Evolutionary conservation across 2,888 invertebrate genomes (phyloP), one percentile per base, ranked within the genome.

Genomic region (Sphinx pinastri): DNA sequence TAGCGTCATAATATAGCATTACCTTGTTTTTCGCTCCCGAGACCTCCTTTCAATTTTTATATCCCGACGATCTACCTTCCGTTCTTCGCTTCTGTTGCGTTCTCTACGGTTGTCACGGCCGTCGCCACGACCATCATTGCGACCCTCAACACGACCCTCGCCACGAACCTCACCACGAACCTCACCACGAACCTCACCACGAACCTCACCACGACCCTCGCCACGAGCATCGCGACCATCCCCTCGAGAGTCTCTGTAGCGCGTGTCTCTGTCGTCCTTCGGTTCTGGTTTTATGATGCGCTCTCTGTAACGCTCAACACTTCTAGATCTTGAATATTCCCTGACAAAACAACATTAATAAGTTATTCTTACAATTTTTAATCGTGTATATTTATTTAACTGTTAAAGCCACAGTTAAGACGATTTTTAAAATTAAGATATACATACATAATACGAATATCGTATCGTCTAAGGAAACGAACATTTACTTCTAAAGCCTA

Each of bases 1-100:
- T 38, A 38, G 38, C 38, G 38, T 38, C 59, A 55, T 31, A 55
- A 12, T 54, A 69, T 69, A 74, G 10, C 16, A 55, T 67, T 57
- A 91, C 91, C 91, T 88, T 73, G 77, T 80, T 75, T 89, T 91
- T 38, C 86, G 83, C 8, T 90, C 89, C 58, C 83, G 73, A 19
- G 76, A 72, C 51, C 76, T 76, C 8, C 77, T 54, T 12, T 84
- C 83, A 2, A 73, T 5, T 72, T 79, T 81, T 67, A 74, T 72
- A 71, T 73, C 47, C 73, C 76, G 68, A 25, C 69, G 74, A 8
- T 73, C 73, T 57, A 74, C 68, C 38, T 70, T 71, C 13, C 75
- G 73, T 19, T 76, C 76, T 70, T 71, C 71, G 70, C 69, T 57
- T 69, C 69, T 72, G 57, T 70, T 73, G 63, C 81, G 73, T 49